phyloP scores from a whole-genome alignment of 2,888 invertebrate species.

The Ophion costatus region DNA sequence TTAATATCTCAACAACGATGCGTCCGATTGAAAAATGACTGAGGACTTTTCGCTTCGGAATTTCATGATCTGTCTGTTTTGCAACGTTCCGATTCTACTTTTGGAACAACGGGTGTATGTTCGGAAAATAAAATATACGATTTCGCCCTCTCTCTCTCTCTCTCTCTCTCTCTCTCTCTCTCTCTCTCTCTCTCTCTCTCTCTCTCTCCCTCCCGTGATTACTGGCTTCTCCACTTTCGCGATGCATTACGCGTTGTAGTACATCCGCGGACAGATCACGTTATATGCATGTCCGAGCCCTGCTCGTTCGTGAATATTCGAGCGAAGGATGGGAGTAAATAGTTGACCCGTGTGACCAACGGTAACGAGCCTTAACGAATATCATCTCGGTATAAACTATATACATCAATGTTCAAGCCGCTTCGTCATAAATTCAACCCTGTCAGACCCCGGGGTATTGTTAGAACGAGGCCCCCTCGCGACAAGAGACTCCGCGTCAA shows the following conservation, averaged over 20 bases:
- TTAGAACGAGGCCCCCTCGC: conserved; percentile 60
- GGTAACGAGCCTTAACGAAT: conserved; percentile 74
- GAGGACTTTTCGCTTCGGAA: background rate
- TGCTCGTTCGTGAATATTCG: background rate
- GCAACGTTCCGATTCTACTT: background rate
- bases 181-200: background rate
- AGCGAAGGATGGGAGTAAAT: conserved; percentile 56
- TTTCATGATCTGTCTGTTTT: background rate
- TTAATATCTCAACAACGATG: background rate
- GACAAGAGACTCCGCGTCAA: conserved; percentile 54
- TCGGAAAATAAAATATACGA: background rate
- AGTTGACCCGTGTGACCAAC: conserved; percentile 72
- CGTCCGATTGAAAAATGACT: background rate
- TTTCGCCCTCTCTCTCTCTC: background rate
- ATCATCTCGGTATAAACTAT: conserved; percentile 64
- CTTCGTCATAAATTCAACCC: conserved; percentile 65
- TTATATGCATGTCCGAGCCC: background rate
- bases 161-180: background rate
- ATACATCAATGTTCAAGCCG: conserved; percentile 41
- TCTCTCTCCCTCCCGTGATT: background rate
- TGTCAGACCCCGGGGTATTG: conserved; percentile 63
- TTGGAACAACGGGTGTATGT: background rate
- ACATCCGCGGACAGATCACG: background rate
- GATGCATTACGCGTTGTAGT: conserved; percentile 1
- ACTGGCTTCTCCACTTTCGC: background rate